Conservation (phyloP, 2,113 vertebrate genomes). For the Trichomycterus rosablanca region DNA sequence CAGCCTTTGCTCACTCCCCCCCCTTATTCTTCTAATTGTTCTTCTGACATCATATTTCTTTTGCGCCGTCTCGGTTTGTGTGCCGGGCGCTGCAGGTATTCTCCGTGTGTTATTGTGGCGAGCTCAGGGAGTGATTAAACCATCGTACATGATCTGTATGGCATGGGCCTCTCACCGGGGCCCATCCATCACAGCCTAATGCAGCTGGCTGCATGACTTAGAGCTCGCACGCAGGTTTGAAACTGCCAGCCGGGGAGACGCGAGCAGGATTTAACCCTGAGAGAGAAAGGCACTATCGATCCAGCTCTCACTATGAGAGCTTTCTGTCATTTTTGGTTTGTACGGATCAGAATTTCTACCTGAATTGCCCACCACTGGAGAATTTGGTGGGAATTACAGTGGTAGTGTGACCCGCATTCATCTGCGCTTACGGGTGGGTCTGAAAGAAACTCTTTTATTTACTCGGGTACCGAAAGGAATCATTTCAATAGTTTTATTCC, state of each 20-base stretch:
- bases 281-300: constrained; percentile 41
- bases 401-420: neutral
- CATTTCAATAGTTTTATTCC: too few relatives aligned
- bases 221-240: constrained; percentile 63
- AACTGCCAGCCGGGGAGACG: constrained; percentile 2
- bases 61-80: neutral
- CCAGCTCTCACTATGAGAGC: constrained; percentile 1
- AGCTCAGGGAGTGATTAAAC: constrained; percentile 73
- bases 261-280: constrained; percentile 4
- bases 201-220: constrained; percentile 71
- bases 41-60: constrained; percentile 31
- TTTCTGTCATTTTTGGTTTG: constrained; percentile 20
- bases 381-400: neutral
- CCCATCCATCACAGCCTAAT: constrained; percentile 78
- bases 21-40: constrained; percentile 29
- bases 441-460: too few relatives aligned
- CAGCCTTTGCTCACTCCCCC: constrained; percentile 24
- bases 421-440: too few relatives aligned
- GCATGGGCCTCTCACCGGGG: constrained; percentile 71
- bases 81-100: constrained; percentile 58
- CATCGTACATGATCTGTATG: constrained; percentile 73
- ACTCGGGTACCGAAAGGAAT: too few relatives aligned
- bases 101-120: constrained; percentile 65
- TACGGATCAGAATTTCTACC: neutral
- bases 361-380: neutral